Percentiles rank a stretch among this genome's conserved stretches.
Conservation (phyloP, 2,113 vertebrate species). For the Conger conger region DNA sequence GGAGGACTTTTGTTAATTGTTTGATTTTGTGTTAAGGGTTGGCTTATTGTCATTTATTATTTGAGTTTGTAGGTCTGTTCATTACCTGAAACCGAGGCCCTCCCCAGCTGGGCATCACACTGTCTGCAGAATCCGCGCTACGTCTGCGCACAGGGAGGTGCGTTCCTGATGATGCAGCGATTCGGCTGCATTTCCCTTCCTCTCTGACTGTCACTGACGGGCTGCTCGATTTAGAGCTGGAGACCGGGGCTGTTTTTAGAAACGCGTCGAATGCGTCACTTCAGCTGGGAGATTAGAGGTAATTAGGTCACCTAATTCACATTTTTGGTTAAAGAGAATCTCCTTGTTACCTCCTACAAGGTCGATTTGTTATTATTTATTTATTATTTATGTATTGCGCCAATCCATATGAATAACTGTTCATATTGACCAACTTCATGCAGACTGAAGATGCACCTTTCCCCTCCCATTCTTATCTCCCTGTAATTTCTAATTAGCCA, state of each 20-base stretch:
- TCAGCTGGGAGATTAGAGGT: conserved; percentile 25
- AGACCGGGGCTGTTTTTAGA: conserved; percentile 42
- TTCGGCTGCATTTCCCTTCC: conserved; percentile 15
- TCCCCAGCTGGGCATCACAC: too few relatives aligned
- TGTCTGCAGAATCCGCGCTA: background rate
- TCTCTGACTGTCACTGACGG: conserved; percentile 23
- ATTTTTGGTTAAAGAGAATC: background rate
- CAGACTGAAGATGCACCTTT: too few relatives aligned
- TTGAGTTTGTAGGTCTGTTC: too few relatives aligned
- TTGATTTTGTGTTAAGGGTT: too few relatives aligned
- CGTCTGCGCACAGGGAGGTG: background rate
- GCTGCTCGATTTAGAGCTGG: conserved; percentile 36
- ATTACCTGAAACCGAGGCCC: too few relatives aligned
- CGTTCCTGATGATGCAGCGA: background rate
- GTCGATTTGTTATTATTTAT: background rate
- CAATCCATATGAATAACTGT: background rate
- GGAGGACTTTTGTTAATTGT: too few relatives aligned
- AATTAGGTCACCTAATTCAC: background rate
- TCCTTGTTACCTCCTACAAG: background rate
- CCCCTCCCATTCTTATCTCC: too few relatives aligned
- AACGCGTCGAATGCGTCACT: conserved; percentile 27
- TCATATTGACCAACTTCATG: too few relatives aligned
- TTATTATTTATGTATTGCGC: background rate
- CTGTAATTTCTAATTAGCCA: too few relatives aligned
- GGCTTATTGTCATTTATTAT: too few relatives aligned